These are phyloP conservation scores for Girardinus metallicus DNA, from an alignment of 2,797 vertebrate genomes.

Conservation along the genomic window DNA sequence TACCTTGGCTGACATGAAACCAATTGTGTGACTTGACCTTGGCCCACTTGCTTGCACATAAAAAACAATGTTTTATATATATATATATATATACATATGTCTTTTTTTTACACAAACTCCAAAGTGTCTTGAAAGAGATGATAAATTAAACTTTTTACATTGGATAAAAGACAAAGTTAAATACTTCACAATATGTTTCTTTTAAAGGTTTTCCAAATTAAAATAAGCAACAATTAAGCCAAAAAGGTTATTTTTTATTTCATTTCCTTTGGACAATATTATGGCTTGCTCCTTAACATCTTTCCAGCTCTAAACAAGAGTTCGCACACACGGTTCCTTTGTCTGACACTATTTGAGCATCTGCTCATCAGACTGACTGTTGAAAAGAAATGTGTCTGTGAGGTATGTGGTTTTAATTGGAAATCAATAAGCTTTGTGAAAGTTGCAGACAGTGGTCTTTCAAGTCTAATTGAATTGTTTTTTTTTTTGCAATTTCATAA, in stretches of 20 bases:
- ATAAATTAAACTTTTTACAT: not conserved
- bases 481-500: not conserved
- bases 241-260: not conserved
- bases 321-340: not conserved
- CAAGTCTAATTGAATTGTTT: not conserved
- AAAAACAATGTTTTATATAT: not conserved
- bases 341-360: not conserved
- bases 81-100: too few relatives aligned
- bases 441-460: constrained; percentile 7
- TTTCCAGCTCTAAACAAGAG: not conserved
- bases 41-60: not conserved
- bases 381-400: not conserved
- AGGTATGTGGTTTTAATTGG: constrained; percentile 11
- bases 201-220: not conserved
- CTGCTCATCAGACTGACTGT: not conserved
- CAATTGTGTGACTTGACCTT: not conserved
- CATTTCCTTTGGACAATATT: not conserved
- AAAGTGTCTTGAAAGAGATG: not conserved
- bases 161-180: not conserved
- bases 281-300: not conserved
- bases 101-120: too few relatives aligned
- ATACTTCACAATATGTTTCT: not conserved
- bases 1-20: not conserved
- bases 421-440: constrained; percentile 4
- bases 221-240: not conserved